phyloP scores from a whole-genome alignment of 2,797 vertebrate species.

The Muscicapa comitata region DNA sequence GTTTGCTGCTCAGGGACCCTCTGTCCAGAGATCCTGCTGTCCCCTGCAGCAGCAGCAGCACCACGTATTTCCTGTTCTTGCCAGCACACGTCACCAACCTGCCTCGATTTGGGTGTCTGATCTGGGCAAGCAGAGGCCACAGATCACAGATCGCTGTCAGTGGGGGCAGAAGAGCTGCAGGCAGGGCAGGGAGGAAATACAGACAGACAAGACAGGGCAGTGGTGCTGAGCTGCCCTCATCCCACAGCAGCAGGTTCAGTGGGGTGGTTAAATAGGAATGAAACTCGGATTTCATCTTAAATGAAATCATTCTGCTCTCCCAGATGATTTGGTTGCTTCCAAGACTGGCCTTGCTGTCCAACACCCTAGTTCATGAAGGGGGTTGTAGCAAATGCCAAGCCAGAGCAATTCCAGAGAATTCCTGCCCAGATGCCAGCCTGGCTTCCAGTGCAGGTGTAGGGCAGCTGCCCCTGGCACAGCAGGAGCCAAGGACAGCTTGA shows the following conservation, averaged over 20 bases:
- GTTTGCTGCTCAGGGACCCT: not conserved
- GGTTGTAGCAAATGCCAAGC: not conserved
- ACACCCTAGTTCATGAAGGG: accelerated
- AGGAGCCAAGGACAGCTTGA: not conserved
- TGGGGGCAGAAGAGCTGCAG: not conserved
- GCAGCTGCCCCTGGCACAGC: not conserved
- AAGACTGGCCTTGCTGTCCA: accelerated
- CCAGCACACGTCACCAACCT: not conserved
- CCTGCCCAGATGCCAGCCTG: not conserved
- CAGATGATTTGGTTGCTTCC: not conserved
- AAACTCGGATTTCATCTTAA: not conserved
- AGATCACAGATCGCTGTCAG: not conserved
- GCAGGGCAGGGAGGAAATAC: not conserved
- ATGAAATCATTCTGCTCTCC: not conserved
- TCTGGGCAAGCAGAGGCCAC: not conserved
- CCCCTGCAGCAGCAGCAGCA: not conserved
- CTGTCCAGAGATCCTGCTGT: not conserved
- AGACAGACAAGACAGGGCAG: not conserved
- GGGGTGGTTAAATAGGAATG: not conserved
- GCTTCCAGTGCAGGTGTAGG: not conserved
- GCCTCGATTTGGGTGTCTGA: not conserved
- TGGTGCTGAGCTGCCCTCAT: not conserved
- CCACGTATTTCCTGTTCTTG: not conserved
- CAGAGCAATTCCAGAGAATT: not conserved
- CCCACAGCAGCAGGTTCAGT: not conserved